phyloP scores from a whole-genome alignment of 2,113 vertebrate genomes.

The Crotalus viridis region DNA sequence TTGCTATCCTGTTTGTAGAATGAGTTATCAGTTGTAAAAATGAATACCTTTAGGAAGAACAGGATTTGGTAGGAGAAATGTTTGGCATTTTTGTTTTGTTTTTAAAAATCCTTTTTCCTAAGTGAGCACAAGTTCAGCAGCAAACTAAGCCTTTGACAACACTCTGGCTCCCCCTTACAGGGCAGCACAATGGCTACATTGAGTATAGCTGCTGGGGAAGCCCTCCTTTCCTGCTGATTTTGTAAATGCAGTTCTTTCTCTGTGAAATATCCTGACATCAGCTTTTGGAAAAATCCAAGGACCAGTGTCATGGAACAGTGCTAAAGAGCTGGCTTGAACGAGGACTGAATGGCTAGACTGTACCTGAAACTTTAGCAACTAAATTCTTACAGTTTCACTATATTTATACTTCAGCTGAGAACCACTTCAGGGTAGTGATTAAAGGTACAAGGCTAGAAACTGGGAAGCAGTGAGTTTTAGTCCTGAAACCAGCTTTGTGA shows the following conservation, averaged over 20 bases:
- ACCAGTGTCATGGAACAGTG: slow-evolving; percentile 73
- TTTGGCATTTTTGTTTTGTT: background rate
- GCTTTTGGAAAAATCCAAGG: slow-evolving; percentile 76
- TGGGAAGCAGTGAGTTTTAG: background rate
- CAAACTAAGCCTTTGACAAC: slow-evolving; percentile 64
- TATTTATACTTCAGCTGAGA: background rate
- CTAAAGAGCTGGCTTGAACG: slow-evolving; percentile 65
- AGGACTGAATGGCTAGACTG: slow-evolving; percentile 63
- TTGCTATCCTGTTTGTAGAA: background rate
- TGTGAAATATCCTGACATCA: slow-evolving; percentile 77
- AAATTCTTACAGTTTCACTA: slow-evolving; percentile 44
- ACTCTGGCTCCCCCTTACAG: slow-evolving; percentile 63
- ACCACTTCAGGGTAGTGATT: background rate
- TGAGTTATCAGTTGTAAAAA: slow-evolving; percentile 30
- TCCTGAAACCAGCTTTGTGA: background rate
- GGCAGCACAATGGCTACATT: slow-evolving; percentile 76
- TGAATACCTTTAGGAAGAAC: slow-evolving; percentile 51
- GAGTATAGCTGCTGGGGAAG: slow-evolving; percentile 71
- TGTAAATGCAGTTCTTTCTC: slow-evolving; percentile 77
- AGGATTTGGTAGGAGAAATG: slow-evolving; percentile 46
- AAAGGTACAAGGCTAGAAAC: background rate
- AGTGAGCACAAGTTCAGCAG: slow-evolving; percentile 54
- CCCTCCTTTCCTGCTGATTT: slow-evolving; percentile 69
- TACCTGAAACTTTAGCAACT: slow-evolving; percentile 54
- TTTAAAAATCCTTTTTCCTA: slow-evolving; percentile 41